A percentile compares a stretch with the other conserved stretches of the same genome.
Evolutionary conservation across 2,888 invertebrate genomes (phyloP).

Genomic region (Chrysopilus asiliformis): DNA sequence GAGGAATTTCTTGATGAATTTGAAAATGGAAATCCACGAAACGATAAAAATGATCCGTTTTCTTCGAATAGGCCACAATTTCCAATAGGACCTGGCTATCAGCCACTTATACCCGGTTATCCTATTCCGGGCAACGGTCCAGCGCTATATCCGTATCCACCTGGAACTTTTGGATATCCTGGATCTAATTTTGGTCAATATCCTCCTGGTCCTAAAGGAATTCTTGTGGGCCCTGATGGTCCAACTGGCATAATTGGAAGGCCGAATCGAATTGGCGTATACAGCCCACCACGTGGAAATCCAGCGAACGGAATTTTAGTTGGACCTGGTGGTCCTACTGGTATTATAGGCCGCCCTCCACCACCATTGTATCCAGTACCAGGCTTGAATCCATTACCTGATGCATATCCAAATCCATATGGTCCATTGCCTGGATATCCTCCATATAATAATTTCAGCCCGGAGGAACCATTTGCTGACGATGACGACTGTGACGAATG

Average conservation of each 20-base stretch:
- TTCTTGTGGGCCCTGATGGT: conserved; percentile 35
- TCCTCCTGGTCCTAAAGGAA: conserved; percentile 16
- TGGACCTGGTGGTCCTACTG: conserved; percentile 44
- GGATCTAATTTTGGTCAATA: too few species aligned
- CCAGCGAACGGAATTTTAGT: conserved; percentile 28
- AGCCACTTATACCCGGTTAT: too few species aligned
- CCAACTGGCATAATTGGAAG: conserved; percentile 40
- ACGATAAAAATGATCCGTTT: too few species aligned
- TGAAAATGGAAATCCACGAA: background rate
- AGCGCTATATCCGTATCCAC: conserved; percentile 19
- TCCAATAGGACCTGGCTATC: too few species aligned
- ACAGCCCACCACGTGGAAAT: conserved; percentile 7
- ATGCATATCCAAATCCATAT: background rate
- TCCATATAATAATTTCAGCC: conserved; percentile 3
- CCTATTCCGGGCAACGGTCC: too few species aligned
- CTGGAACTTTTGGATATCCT: background rate
- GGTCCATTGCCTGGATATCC: conserved; percentile 1
- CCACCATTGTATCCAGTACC: conserved; percentile 3
- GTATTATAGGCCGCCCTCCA: conserved; percentile 33
- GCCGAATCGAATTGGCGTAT: conserved; percentile 9
- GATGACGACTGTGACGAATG: too few species aligned
- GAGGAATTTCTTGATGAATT: conserved; percentile 10
- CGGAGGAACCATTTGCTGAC: too few species aligned
- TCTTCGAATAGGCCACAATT: too few species aligned
- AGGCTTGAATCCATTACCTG: conserved; percentile 6